These are phyloP conservation scores for Medauroidea extradentata DNA, from an alignment of 1,140 invertebrate genomes.

Conservation along the genomic window DNA sequence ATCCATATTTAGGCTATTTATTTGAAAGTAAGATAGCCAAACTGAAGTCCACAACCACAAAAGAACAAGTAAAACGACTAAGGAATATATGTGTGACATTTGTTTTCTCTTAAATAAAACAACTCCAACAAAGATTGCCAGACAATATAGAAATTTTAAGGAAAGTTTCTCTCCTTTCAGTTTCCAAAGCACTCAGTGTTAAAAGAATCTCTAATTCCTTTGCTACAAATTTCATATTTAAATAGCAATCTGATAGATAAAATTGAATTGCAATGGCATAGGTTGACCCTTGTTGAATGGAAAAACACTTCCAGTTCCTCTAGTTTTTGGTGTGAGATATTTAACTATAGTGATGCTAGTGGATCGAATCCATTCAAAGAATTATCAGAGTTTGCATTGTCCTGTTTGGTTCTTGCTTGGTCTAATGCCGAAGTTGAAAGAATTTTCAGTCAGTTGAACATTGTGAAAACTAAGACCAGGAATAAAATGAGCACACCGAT, in stretches of 20 bases:
- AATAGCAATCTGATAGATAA: neutral
- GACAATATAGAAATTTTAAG: slow-evolving; percentile 4
- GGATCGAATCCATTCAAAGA: slow-evolving; percentile 9
- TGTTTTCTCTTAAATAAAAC: neutral
- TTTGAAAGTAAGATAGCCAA: too few relatives aligned
- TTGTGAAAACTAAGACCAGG: slow-evolving; percentile 1
- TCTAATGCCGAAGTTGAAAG: slow-evolving; percentile 15
- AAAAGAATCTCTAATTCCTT: neutral
- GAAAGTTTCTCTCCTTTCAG: neutral
- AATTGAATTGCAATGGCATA: slow-evolving; percentile 6
- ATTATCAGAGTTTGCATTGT: slow-evolving; percentile 5
- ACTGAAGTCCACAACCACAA: too few relatives aligned
- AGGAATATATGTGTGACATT: neutral
- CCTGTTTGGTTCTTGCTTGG: neutral
- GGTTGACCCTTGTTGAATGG: slow-evolving; percentile 5
- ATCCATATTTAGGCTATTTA: too few relatives aligned
- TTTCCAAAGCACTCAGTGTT: neutral
- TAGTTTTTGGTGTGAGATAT: slow-evolving; percentile 11
- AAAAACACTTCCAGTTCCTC: neutral
- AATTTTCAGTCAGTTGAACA: slow-evolving; percentile 12
- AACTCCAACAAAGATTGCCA: neutral
- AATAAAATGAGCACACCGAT: neutral
- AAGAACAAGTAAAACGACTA: too few relatives aligned
- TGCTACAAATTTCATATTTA: neutral
- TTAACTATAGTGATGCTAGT: slow-evolving; percentile 3